Percentiles rank a stretch among this genome's conserved stretches.
These are phyloP conservation scores for Tiaroga cobitis DNA, from an alignment of 2,797 vertebrate genomes.

Conservation along the genomic window DNA sequence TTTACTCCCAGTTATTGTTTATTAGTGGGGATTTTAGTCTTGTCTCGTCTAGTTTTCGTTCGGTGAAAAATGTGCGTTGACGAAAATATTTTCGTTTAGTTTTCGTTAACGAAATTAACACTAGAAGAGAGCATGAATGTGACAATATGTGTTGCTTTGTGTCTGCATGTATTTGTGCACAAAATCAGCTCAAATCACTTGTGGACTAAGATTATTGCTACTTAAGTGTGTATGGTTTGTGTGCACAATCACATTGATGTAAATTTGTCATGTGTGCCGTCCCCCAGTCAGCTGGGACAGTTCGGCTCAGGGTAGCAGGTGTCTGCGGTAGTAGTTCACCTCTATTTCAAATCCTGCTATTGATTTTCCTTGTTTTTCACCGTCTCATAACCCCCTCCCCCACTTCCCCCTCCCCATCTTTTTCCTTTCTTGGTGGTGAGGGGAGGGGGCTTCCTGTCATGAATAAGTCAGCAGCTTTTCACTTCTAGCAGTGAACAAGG, in stretches of 20 bases:
- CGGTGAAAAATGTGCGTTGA: no score
- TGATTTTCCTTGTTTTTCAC: constrained; percentile 40
- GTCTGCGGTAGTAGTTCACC: constrained; percentile 41
- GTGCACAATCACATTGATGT: neutral
- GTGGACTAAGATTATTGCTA: neutral
- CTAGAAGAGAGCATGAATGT: neutral
- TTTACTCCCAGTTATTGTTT: no score
- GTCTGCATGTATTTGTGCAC: neutral
- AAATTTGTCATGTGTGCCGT: neutral
- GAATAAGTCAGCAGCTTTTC: constrained; percentile 52
- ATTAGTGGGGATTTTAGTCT: no score
- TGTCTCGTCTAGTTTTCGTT: no score
- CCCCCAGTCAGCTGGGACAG: constrained; percentile 41
- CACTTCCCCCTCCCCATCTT: neutral
- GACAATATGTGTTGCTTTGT: constrained; percentile 1
- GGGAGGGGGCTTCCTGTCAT: constrained; percentile 46
- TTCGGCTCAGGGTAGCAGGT: constrained; percentile 51
- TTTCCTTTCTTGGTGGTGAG: constrained; percentile 2
- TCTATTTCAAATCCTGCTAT: constrained; percentile 41
- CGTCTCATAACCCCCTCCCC: constrained; percentile 9
- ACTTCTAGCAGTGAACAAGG: constrained; percentile 36
- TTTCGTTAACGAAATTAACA: no score
- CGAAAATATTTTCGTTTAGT: no score
- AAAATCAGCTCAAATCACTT: neutral
- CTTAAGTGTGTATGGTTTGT: neutral